These are phyloP conservation scores for Pseudochromis fuscus DNA, from an alignment of 2,797 vertebrate species.

Conservation along the genomic window DNA sequence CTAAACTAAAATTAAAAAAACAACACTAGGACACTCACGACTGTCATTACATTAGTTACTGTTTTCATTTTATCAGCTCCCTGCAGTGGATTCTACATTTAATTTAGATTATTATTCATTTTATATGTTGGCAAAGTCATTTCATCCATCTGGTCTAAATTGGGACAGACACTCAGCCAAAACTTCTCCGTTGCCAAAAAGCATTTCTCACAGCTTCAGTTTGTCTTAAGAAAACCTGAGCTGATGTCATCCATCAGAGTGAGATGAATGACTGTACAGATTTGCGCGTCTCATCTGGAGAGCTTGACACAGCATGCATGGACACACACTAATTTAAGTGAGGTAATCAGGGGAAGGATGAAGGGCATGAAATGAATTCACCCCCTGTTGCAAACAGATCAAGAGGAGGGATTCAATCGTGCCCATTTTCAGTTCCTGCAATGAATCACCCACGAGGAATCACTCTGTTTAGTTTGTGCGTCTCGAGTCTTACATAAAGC, in stretches of 20 bases:
- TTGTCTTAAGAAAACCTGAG: slow-evolving; percentile 17
- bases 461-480: slow-evolving; percentile 4
- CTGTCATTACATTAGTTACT: too few relatives aligned
- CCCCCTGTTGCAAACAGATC: slow-evolving; percentile 9
- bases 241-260: slow-evolving; percentile 26
- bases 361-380: background rate
- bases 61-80: too few relatives aligned
- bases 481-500: slow-evolving; percentile 18
- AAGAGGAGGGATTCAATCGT: slow-evolving; percentile 15
- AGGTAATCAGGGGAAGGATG: slow-evolving; percentile 21
- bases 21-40: too few relatives aligned
- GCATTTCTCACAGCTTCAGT: background rate
- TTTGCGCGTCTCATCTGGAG: slow-evolving; percentile 16
- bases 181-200: slow-evolving; percentile 1
- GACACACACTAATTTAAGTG: slow-evolving; percentile 25
- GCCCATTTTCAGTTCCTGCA: background rate
- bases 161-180: background rate
- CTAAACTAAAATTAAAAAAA: too few relatives aligned
- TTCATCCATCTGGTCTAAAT: slow-evolving; percentile 25
- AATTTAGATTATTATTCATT: too few relatives aligned
- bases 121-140: background rate
- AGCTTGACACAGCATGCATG: slow-evolving; percentile 13
- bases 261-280: background rate
- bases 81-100: too few relatives aligned
- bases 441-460: slow-evolving; percentile 12